Evolutionary conservation across 1,140 invertebrate species (phyloP), one percentile per base, ranked within the genome.

Genomic region (Artemia franciscana): DNA sequence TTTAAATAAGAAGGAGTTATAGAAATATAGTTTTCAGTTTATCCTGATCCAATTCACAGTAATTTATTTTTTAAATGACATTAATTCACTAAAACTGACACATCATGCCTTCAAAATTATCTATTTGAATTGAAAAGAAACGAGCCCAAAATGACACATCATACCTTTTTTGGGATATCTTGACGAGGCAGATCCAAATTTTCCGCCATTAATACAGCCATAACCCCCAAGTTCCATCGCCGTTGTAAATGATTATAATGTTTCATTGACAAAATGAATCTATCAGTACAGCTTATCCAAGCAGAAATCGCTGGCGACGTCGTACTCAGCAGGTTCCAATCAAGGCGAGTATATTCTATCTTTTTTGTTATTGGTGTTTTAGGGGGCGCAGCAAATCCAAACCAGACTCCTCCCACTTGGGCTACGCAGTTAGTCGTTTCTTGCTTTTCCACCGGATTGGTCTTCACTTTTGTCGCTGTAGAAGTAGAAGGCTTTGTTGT

Each of bases 301-400:
- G 92, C 90, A 71, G 93, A 94, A 63, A 95, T 95, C 0, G 91
- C 88, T 0, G 93, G 91, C 0, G 90, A 92, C 5, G 90, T 90
- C 4, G 92, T 96, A 72, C 90, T 94, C 24, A 97, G 72, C 21
- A 97, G 75, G 75, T 97, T 96, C 91, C 92, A 96, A 73, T 97
- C 93, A 62, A 93, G 73, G 67, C 89, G 60, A 0, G 91, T 95
- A 69, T 88, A 92, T 72, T 96, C 91, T 63, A 94, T 91, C 76
- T 94, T 94, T 59, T 86, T 80, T 0, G 91, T 94, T 28, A 93
- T 93, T 0, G 91, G 89, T 15, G 89, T 88, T 65, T 88, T 80
- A 0, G 91, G 91, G 2, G 93, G 92, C 0, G 93, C 91, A 21
- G 92, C 92, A 77, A 96, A 96, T 72, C 95, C 95, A 67, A 96